These are phyloP conservation scores for Bryconaethiops microstoma DNA, from an alignment of 2,797 vertebrate species.

Conservation along the genomic window DNA sequence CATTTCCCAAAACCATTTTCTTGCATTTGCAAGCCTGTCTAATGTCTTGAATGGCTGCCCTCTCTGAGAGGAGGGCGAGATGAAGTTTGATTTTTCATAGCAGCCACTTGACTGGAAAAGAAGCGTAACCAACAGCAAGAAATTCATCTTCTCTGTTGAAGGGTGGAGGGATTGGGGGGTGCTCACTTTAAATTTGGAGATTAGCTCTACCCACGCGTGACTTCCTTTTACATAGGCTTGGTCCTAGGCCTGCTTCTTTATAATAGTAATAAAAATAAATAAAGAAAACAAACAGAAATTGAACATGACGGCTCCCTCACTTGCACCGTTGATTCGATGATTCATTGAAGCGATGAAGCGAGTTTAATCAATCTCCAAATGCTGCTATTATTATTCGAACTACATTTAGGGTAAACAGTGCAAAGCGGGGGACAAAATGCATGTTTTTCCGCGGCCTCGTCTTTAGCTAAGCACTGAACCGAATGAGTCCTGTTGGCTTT, in stretches of 20 bases:
- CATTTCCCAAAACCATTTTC: conserved; percentile 56
- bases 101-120: conserved; percentile 56
- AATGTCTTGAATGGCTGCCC: conserved; percentile 57
- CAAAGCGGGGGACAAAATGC: conserved; percentile 42
- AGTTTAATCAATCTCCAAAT: conserved; percentile 63
- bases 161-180: conserved; percentile 34
- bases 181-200: conserved; percentile 71
- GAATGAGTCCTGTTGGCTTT: conserved; percentile 49
- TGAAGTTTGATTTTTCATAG: conserved; percentile 62
- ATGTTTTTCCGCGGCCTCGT: conserved; percentile 32
- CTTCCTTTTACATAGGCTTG: conserved; percentile 54
- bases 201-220: conserved; percentile 66
- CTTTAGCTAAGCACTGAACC: conserved; percentile 65
- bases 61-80: conserved; percentile 46
- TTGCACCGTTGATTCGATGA: conserved; percentile 34
- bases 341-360: conserved; percentile 57
- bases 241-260: conserved; percentile 39
- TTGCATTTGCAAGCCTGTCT: conserved; percentile 56
- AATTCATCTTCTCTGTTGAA: conserved; percentile 53
- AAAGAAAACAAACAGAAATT: conserved; percentile 33
- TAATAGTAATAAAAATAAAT: background rate
- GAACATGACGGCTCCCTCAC: background rate
- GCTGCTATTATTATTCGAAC: conserved; percentile 55
- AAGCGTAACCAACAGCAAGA: conserved; percentile 56
- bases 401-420: conserved; percentile 51